Evolutionary conservation across 2,113 vertebrate species (phyloP), one percentile per base, ranked within the genome.

Genomic region (Hiodon alosoides): DNA sequence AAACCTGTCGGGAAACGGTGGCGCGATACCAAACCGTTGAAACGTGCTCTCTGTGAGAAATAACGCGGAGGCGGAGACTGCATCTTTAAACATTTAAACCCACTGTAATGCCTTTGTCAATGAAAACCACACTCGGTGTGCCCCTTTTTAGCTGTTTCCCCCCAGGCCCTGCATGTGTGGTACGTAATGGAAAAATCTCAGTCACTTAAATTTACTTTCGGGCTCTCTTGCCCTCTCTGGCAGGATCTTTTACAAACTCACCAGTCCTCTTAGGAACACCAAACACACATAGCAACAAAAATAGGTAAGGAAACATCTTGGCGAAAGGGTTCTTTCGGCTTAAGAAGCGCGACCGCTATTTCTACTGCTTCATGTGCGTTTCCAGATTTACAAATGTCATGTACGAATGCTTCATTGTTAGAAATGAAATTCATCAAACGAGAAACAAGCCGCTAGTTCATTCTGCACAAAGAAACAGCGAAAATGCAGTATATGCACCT

Each of bases 171-270:
- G 76, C 79, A 80, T 80, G 77, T 77, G 80, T 79, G 77, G 85
- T 82, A 83, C 79, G 87, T 87, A 87, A 89, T 86, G 86, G 88
- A 90, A 90, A 90, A 89, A 85, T 86, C 86, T 87, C 82, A 86
- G 84, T 84, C 86, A 87, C 85, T 83, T 83, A 86, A 90, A 87
- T 87, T 83, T 81, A 77, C 83, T 89, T 83, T 84, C 79, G 82
- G 79, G 57, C 50, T 83, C 69, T 80, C 78, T 82, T 81, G 52
- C 81, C 83, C 81, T 65, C 81, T 77, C 82, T 74, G 72, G 64
- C 76, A 80, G 84, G 76, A 81, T 68, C 69, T 74, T 76, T 62
- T 47, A 61, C 75, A 62, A 69, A 57, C 69, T 58, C 69, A 69
- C 74, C 81, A 83, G 81, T 69, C 60, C 81, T 80, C 60, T 71